Percentiles rank a stretch among this genome's conserved stretches.
Evolutionary conservation across 2,113 vertebrate genomes (phyloP).

Genomic region (Amphiprion percula): DNA sequence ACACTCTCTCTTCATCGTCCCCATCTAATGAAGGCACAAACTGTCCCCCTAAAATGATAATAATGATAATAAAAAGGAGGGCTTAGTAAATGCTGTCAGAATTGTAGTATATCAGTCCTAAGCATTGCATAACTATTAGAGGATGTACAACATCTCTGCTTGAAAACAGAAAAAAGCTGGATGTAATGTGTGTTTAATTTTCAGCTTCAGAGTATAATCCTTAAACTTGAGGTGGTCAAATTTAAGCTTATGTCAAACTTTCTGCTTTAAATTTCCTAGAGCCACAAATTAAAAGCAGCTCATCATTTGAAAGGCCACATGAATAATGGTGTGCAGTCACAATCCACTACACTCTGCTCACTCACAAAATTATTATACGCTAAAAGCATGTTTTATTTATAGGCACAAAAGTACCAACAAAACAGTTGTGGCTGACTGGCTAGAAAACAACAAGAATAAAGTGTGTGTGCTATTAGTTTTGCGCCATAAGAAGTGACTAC

Average conservation of each 20-base stretch:
- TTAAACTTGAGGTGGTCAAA: too few species aligned
- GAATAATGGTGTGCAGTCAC: conserved; percentile 17
- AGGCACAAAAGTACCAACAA: background rate
- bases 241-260: too few species aligned
- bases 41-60: background rate
- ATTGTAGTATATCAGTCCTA: background rate
- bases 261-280: too few species aligned
- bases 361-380: background rate
- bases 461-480: too few species aligned
- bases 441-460: background rate
- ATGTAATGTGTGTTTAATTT: too few species aligned
- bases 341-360: background rate
- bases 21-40: background rate
- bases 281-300: conserved; percentile 34
- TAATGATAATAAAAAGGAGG: background rate
- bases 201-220: too few species aligned
- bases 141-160: background rate
- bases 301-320: background rate
- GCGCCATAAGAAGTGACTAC: too few species aligned
- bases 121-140: background rate
- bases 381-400: background rate
- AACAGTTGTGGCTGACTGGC: background rate
- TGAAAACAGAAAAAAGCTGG: too few species aligned
- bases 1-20: background rate
- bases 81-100: background rate